Conservation (phyloP, 2,113 vertebrate genomes). For the Cryptomyrus ogoouensis region DNA sequence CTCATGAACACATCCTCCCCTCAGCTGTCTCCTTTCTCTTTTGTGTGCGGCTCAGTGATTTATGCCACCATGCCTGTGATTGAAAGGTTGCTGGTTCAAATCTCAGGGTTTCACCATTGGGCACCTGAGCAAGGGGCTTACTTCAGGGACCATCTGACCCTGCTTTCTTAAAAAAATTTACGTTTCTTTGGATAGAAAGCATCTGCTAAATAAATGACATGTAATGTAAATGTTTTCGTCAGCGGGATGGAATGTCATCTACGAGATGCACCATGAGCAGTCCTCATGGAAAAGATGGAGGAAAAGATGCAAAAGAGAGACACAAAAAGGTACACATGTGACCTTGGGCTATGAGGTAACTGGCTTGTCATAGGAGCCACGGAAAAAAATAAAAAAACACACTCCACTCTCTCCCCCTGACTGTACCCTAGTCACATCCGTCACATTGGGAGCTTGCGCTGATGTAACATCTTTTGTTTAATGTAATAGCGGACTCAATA, state of each 20-base stretch:
- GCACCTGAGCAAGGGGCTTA: neutral
- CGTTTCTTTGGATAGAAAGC: neutral
- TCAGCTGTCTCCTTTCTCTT: neutral
- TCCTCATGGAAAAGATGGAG: neutral
- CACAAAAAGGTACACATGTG: neutral
- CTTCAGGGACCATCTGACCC: neutral
- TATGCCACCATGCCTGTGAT: neutral
- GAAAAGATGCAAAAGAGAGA: neutral
- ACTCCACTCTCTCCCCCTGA: neutral
- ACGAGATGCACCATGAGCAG: neutral
- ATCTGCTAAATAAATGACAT: neutral
- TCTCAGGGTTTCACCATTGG: neutral
- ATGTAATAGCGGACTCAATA: neutral
- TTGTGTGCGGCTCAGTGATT: neutral
- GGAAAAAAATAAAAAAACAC: neutral
- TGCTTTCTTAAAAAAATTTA: neutral
- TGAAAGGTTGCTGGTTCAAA: neutral
- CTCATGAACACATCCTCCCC: neutral
- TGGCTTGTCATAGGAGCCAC: neutral
- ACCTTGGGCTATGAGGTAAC: neutral
- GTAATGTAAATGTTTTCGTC: neutral
- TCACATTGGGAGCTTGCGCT: neutral
- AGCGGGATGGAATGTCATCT: neutral
- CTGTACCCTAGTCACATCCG: neutral
- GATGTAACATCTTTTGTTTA: constrained; percentile 1